Evolutionary conservation across 92 coral and sea anemone genomes (phyloP), one percentile per base, ranked within the genome.

Genomic region (Porites evermanni): DNA sequence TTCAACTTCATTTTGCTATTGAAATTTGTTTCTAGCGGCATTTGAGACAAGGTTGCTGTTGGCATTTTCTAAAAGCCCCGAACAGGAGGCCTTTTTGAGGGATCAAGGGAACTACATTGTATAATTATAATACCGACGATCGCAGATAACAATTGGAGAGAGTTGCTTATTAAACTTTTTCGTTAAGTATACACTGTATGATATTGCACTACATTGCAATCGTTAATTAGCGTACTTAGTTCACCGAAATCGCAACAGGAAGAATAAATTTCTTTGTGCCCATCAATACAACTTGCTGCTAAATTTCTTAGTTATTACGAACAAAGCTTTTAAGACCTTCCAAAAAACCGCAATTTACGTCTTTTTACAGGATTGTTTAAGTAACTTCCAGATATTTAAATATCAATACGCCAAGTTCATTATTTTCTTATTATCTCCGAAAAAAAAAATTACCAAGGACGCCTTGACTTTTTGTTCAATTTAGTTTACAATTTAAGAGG

Each of bases 321-420:
- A 79, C 72, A 79, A 66, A 79, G 72, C 44, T 20, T 17, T 64
- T 65, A 19, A 78, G 14, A 67, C 7, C 50, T 32, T 66, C 67
- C 32, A 66, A 59, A 14, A 1, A 23, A 65, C 84, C 64, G 84
- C 74, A 66, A 66, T 66, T 79, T 38, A 67, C 17, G 20, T 10
- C 17, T 21, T 66, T 60, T 51, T 5, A 44, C 18, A 47, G 17
- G 29, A 78, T 63, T 63, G 81, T 38, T 61, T 44, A 38, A 19
- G 2, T 26, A 4, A 11, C 58, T 11, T 61, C 81, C 4, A 38
- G 11, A 23, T 63, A 61, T 61, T 32, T 78, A 58, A 61, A 78
- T 63, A 19, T 78, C 24, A 78, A 63, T 18, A 56, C 14, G 52
- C 14, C 18, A 19, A n/a, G 51, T 7, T 78, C 26, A 61, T 8